Evolutionary conservation across 2,888 invertebrate genomes (phyloP).

Genomic region (Pimpla rufipes): DNA sequence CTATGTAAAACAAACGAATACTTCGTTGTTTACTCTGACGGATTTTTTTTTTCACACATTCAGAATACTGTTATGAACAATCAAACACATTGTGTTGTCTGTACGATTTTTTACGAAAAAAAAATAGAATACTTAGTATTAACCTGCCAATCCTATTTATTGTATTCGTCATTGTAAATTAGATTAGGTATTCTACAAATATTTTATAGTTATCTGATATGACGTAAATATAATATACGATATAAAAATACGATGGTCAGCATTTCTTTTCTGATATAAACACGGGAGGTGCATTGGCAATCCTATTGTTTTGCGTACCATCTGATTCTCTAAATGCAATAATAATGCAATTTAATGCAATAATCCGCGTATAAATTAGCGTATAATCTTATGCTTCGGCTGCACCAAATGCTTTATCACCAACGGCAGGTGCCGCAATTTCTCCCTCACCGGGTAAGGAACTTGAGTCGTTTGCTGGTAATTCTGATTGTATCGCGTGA

Average conservation of each 20-base stretch:
- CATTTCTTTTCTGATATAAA: conserved; percentile 9
- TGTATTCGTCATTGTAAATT: conserved; percentile 39
- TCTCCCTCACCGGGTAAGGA: conserved; percentile 83
- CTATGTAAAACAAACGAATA: too few species aligned
- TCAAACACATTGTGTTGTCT: too few species aligned
- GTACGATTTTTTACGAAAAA: neutral
- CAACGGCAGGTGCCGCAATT: conserved; percentile 85
- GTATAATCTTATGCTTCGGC: conserved; percentile 78
- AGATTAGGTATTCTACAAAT: conserved; percentile 25
- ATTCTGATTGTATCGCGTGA: conserved; percentile 78
- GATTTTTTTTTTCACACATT: too few species aligned
- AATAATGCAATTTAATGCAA: too few species aligned
- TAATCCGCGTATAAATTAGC: conserved; percentile 73
- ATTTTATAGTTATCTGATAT: conserved; percentile 27
- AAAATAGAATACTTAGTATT: neutral
- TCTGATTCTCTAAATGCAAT: conserved; percentile 23
- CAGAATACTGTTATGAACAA: too few species aligned
- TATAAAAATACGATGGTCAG: conserved; percentile 27
- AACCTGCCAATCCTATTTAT: conserved; percentile 9
- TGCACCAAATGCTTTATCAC: conserved; percentile 85
- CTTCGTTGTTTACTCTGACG: too few species aligned
- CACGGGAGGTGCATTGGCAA: conserved; percentile 7
- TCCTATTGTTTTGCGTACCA: conserved; percentile 24
- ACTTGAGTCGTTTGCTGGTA: conserved; percentile 78
- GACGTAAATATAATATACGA: conserved; percentile 20